Conservation (phyloP, 1,140 invertebrate species). For the Harlomillsia oculata region DNA sequence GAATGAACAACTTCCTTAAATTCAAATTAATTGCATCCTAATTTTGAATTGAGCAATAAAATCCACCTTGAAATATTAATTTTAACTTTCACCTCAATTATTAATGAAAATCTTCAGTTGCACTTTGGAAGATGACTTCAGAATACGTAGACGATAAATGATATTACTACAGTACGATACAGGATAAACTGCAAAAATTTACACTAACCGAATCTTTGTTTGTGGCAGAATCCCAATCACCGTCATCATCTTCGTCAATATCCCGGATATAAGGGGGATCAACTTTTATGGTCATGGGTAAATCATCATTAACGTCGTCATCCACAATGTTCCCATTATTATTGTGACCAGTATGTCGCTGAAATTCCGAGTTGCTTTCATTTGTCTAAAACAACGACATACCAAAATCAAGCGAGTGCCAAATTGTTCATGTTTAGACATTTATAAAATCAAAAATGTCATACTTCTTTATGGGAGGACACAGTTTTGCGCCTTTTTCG, state of each 20-base stretch:
- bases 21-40: no score
- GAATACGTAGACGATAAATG: not conserved
- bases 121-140: not conserved
- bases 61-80: no score
- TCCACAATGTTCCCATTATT: not conserved
- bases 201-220: slow-evolving; percentile 18
- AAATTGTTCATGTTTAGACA: not conserved
- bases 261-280: slow-evolving; percentile 38
- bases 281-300: slow-evolving; percentile 38
- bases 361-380: not conserved
- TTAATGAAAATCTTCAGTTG: no score
- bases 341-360: not conserved
- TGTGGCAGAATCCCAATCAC: slow-evolving; percentile 28
- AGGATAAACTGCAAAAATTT: not conserved
- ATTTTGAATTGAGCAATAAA: no score
- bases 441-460: not conserved
- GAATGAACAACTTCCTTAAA: no score
- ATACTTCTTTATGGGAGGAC: slow-evolving; percentile 25
- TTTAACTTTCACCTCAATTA: no score
- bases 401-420: not conserved
- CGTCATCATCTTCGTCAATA: slow-evolving; percentile 36
- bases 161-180: not conserved
- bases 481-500: slow-evolving; percentile 18
- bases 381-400: not conserved
- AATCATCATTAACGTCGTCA: slow-evolving; percentile 24